phyloP scores from a whole-genome alignment of 2,113 vertebrate genomes.

The Cygnus atratus region DNA sequence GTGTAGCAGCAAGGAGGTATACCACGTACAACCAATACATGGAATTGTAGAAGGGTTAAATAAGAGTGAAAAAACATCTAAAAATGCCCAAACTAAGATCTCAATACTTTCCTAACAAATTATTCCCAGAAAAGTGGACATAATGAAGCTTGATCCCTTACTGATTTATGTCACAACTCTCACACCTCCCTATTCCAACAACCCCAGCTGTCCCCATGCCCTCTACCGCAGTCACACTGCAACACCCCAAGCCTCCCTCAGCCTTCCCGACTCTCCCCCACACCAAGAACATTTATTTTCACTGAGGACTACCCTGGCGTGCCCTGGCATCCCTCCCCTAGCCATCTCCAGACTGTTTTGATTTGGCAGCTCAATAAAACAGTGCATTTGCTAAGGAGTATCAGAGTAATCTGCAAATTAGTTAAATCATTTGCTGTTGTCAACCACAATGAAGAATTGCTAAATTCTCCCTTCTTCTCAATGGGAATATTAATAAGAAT shows the following conservation, averaged over 20 bases:
- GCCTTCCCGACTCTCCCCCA: background rate
- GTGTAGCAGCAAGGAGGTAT: conserved; percentile 2
- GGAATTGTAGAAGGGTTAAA: background rate
- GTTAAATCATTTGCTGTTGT: background rate
- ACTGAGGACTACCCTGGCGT: background rate
- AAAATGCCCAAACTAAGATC: background rate
- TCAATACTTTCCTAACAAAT: background rate
- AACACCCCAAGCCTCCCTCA: background rate
- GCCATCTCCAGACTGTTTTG: background rate
- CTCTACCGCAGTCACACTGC: background rate
- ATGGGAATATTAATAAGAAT: background rate
- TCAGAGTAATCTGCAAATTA: background rate
- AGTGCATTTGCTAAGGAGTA: background rate
- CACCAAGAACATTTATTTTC: background rate
- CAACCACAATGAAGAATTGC: background rate
- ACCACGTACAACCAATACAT: background rate
- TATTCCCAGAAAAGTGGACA: background rate
- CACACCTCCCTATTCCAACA: background rate
- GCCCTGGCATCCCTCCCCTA: background rate
- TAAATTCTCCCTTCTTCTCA: background rate
- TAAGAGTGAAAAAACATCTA: background rate
- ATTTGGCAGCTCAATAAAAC: conserved; percentile 1
- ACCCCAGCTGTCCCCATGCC: background rate
- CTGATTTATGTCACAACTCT: background rate
- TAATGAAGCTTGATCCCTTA: background rate